Conservation (phyloP, 64 coral and sea anemone species). For the Dendrophyllia cribrosa region DNA sequence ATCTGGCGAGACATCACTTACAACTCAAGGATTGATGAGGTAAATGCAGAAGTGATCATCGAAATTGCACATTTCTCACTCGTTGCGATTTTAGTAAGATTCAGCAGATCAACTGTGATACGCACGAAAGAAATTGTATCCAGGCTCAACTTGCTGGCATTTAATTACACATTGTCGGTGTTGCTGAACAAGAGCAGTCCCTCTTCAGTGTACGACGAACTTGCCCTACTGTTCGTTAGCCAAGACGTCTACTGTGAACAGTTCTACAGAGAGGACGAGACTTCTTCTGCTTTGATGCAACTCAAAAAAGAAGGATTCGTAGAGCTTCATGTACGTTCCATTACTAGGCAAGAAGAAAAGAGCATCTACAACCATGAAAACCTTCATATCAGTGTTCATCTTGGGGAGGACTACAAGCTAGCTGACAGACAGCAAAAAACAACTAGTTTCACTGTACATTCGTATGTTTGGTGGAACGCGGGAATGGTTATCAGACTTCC, state of each 20-base stretch:
- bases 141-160: neutral
- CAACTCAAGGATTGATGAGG: neutral
- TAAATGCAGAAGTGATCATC: neutral
- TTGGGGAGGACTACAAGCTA: slow-evolving; percentile 51
- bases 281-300: too few species aligned
- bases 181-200: neutral
- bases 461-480: neutral
- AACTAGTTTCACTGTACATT: neutral
- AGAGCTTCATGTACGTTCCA: slow-evolving; percentile 22
- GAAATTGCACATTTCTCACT: slow-evolving; percentile 2
- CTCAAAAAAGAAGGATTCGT: neutral
- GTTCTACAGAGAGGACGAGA: too few species aligned
- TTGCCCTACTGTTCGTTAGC: neutral
- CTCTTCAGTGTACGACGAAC: neutral
- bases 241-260: too few species aligned
- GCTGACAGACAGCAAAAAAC: neutral
- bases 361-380: slow-evolving; percentile 41
- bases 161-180: slow-evolving; percentile 16
- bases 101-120: neutral
- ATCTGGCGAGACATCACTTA: slow-evolving; percentile 3
- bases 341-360: neutral
- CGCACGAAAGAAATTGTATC: slow-evolving; percentile 4
- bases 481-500: neutral
- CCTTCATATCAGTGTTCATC: neutral
- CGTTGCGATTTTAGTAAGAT: neutral